Evolutionary conservation across 2,888 invertebrate species (phyloP).

Genomic region (Apotomis turbidana): DNA sequence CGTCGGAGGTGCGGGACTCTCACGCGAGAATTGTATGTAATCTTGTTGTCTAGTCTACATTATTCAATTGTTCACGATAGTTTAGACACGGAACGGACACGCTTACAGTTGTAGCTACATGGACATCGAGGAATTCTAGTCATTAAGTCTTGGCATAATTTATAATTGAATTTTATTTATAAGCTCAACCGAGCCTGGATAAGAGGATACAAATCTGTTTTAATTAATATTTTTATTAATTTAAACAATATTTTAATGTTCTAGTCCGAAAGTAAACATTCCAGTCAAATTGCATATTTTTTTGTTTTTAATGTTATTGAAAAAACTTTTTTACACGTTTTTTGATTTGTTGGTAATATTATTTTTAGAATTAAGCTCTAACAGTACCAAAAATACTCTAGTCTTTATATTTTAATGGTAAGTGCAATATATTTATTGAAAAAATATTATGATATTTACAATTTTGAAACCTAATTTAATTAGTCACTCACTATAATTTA

Average conservation of each 20-base stretch:
- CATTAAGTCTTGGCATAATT: slow-evolving; percentile 13
- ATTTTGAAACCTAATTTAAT: slow-evolving; percentile 54
- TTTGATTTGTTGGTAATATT: slow-evolving; percentile 47
- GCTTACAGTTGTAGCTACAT: slow-evolving; percentile 19
- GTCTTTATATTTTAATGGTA: slow-evolving; percentile 53
- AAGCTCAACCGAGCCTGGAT: neutral
- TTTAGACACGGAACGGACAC: slow-evolving; percentile 8
- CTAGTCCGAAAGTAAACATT: slow-evolving; percentile 53
- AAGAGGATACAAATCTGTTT: neutral
- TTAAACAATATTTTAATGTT: neutral
- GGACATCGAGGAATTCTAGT: slow-evolving; percentile 35
- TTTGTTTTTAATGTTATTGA: slow-evolving; percentile 36
- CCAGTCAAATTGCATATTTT: slow-evolving; percentile 27
- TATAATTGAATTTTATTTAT: neutral
- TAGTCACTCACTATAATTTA: slow-evolving; percentile 58
- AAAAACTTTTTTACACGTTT: slow-evolving; percentile 43
- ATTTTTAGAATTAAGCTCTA: slow-evolving; percentile 48
- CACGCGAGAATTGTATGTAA: no score
- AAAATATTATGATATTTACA: slow-evolving; percentile 57
- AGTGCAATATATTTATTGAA: slow-evolving; percentile 75
- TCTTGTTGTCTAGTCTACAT: neutral
- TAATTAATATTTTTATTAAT: neutral
- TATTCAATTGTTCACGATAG: slow-evolving; percentile 3
- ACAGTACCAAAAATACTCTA: slow-evolving; percentile 55
- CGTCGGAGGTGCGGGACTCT: no score